Conservation (phyloP, 1,140 invertebrate species). For the Drosophila miranda region DNA sequence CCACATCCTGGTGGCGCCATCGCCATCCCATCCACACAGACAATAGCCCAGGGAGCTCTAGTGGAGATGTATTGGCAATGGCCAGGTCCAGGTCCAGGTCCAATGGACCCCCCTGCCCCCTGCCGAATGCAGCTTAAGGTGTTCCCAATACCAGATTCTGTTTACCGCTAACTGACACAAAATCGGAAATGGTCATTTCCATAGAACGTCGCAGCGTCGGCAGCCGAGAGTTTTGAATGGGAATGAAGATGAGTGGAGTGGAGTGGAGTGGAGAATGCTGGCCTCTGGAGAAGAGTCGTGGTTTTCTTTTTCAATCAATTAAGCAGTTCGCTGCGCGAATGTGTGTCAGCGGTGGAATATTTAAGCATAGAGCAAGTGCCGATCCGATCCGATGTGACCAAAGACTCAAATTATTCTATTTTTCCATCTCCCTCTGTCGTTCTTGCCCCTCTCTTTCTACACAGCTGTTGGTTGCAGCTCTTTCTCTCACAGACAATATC, state of each 20-base stretch:
- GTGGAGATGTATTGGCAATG: neutral
- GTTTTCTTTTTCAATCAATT: conserved; percentile 75
- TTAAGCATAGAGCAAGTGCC: conserved; percentile 61
- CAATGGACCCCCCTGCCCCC: conserved; percentile 1
- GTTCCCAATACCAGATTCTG: conserved; percentile 67
- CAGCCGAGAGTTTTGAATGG: conserved; percentile 60
- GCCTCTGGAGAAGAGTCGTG: conserved; percentile 24
- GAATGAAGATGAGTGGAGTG: conserved; percentile 44
- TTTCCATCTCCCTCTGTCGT: conserved; percentile 4
- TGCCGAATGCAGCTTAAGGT: conserved; percentile 35
- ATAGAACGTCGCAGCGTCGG: conserved; percentile 46
- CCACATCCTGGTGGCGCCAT: conserved; percentile 34
- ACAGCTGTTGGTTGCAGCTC: neutral
- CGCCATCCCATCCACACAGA: too few relatives aligned
- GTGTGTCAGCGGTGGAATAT: conserved; percentile 70
- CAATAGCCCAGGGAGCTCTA: too few relatives aligned
- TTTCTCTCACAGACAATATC: conserved; percentile 23
- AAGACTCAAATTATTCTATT: neutral
- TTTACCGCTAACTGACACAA: conserved; percentile 77
- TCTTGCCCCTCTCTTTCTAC: too few relatives aligned
- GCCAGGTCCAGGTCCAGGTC: conserved; percentile 4
- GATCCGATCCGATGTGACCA: conserved; percentile 34
- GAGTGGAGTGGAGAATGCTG: neutral
- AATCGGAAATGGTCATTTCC: conserved; percentile 71
- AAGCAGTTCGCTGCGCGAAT: conserved; percentile 58